Evolutionary conservation across 2,797 vertebrate species (phyloP).

Genomic region (Euthynnus affinis): DNA sequence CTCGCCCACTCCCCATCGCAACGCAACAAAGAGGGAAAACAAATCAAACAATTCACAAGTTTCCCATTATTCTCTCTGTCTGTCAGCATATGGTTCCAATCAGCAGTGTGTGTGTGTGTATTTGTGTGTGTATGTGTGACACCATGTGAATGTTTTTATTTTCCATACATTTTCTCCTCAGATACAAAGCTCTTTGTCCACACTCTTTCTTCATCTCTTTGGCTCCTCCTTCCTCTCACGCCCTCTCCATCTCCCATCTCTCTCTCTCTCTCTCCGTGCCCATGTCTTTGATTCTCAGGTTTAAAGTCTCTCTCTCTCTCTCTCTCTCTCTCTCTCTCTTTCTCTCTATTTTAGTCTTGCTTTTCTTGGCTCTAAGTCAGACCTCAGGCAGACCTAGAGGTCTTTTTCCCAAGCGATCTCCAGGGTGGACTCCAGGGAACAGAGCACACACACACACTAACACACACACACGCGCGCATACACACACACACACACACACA

Average conservation of each 20-base stretch:
- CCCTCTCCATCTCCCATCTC: constrained; percentile 64
- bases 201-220: constrained; percentile 61
- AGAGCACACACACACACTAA: constrained; percentile 64
- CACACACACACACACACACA: constrained; percentile 64
- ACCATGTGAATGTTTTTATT: constrained; percentile 82
- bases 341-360: constrained; percentile 94
- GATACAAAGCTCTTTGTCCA: constrained; percentile 83
- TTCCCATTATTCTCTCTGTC: constrained; percentile 81
- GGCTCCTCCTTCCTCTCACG: constrained; percentile 78
- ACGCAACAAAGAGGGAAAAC: constrained; percentile 75
- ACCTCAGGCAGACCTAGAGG: constrained; percentile 93
- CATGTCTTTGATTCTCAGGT: constrained; percentile 81
- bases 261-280: constrained; percentile 86
- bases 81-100: constrained; percentile 87
- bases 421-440: constrained; percentile 80
- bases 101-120: constrained; percentile 62
- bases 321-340: constrained; percentile 70
- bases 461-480: constrained; percentile 48
- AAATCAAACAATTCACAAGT: constrained; percentile 83
- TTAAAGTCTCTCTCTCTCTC: constrained; percentile 63
- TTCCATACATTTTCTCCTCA: constrained; percentile 79
- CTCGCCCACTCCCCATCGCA: constrained; percentile 71
- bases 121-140: constrained; percentile 51
- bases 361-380: constrained; percentile 94
- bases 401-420: constrained; percentile 95